Conservation (phyloP, 2,888 invertebrate species). For the Empis stercorea region DNA sequence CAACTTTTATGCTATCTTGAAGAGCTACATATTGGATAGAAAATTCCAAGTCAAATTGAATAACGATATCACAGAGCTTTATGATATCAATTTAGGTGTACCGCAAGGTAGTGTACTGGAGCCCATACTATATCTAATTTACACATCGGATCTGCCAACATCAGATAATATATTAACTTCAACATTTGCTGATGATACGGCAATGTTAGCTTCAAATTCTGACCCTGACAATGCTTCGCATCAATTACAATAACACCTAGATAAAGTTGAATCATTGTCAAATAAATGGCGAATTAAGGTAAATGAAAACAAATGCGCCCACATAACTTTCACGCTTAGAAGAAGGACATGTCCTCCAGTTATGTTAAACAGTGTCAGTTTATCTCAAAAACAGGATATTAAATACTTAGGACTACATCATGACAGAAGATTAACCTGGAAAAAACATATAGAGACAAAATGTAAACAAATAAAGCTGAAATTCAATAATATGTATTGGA, state of each 20-base stretch:
- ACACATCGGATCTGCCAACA: neutral
- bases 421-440: too few species aligned
- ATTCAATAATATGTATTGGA: slow-evolving; percentile 2
- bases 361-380: too few species aligned
- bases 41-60: neutral
- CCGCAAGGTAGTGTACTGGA: neutral
- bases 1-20: neutral
- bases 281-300: neutral
- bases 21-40: neutral
- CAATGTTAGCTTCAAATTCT: neutral
- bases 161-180: neutral
- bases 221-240: neutral
- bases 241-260: neutral
- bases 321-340: too few species aligned
- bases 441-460: slow-evolving; percentile 2
- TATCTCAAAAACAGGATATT: too few species aligned
- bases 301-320: neutral
- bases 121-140: neutral
- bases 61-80: neutral
- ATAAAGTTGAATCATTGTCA: neutral
- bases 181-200: neutral
- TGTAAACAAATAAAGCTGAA: slow-evolving; percentile 2
- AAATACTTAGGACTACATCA: too few species aligned
- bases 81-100: neutral
- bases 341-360: too few species aligned